A percentile compares a stretch with the other conserved stretches of the same genome.
Conservation (phyloP, 2,797 vertebrate species). For the Psittacula echo region DNA sequence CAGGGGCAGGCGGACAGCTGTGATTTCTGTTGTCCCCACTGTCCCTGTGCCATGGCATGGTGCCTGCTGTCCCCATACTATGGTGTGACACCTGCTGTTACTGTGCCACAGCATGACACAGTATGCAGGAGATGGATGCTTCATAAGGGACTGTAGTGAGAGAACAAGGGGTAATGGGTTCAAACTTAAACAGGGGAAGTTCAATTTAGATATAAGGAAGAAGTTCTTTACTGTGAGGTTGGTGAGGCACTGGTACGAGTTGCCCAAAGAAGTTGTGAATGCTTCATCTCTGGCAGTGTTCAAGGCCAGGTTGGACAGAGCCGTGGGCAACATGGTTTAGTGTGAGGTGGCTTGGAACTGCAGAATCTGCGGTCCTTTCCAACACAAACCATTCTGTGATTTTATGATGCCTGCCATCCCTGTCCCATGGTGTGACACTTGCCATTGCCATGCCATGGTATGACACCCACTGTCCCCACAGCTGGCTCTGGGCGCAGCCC, state of each 20-base stretch:
- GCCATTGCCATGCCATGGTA: no score
- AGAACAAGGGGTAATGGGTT: not conserved
- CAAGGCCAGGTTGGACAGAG: not conserved
- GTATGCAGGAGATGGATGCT: not conserved
- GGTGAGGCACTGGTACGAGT: no score
- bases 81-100: no score
- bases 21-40: rapidly evolving
- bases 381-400: not conserved
- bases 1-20: rapidly evolving
- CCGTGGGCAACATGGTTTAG: not conserved
- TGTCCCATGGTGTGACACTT: not conserved
- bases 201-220: no score
- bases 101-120: not conserved
- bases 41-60: not conserved
- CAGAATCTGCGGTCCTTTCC: not conserved
- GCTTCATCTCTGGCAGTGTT: not conserved
- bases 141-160: not conserved
- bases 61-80: no score
- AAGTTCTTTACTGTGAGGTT: no score
- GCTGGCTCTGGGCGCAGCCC: conserved; percentile 90
- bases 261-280: not conserved
- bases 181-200: no score
- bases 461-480: conserved; percentile 4
- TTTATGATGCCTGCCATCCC: not conserved
- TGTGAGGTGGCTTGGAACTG: not conserved